These are phyloP conservation scores for Pseudococcus jackbeardsleyi DNA, from an alignment of 2,888 invertebrate genomes.

Conservation along the genomic window DNA sequence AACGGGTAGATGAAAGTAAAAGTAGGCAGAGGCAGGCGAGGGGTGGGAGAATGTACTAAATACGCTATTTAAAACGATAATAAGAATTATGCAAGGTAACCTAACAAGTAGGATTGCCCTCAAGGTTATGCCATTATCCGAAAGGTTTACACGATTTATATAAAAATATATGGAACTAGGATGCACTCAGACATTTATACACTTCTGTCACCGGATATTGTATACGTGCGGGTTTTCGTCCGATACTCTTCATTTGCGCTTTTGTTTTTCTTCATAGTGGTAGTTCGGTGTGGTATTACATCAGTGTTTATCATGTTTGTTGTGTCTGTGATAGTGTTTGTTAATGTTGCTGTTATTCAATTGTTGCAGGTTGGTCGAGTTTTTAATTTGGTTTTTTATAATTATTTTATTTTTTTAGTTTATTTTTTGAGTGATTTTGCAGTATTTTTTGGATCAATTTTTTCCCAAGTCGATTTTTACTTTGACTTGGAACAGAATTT, in stretches of 20 bases:
- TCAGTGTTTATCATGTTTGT: conserved; percentile 58
- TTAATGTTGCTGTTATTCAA: conserved; percentile 57
- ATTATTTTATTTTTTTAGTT: background rate
- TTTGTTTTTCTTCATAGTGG: conserved; percentile 63
- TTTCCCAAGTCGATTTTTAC: background rate
- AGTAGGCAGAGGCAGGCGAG: conserved; percentile 55
- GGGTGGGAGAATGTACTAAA: conserved; percentile 64
- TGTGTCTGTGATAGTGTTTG: conserved; percentile 62
- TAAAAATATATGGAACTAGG: conserved; percentile 64
- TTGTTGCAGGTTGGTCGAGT: conserved; percentile 53
- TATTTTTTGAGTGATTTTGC: background rate
- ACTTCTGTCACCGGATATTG: conserved; percentile 63
- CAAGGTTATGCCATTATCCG: conserved; percentile 65
- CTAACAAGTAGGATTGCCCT: conserved; percentile 65
- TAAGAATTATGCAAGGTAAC: conserved; percentile 65
- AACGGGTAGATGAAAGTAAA: conserved; percentile 63
- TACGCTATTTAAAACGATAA: conserved; percentile 64
- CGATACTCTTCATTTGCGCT: conserved; percentile 60
- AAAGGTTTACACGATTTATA: conserved; percentile 65
- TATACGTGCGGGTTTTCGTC: conserved; percentile 62
- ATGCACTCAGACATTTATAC: conserved; percentile 65
- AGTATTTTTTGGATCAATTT: background rate
- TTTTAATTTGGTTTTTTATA: background rate
- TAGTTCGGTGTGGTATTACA: conserved; percentile 57
- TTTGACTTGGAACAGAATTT: no score